phyloP scores from a whole-genome alignment of 2,113 vertebrate genomes.

The Cygnus buccinator region DNA sequence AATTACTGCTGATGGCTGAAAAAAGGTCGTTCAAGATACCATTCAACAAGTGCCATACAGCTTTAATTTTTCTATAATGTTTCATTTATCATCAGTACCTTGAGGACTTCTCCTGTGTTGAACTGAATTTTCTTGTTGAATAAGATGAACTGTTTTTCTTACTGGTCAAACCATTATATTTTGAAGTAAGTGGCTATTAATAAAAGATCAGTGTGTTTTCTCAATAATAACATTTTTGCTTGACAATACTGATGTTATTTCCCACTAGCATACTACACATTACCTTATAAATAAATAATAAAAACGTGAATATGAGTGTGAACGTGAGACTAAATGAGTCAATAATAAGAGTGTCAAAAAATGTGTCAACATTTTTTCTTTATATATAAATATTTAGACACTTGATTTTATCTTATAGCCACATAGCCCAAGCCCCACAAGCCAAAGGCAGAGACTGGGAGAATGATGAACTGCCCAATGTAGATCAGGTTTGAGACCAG shows the following conservation, averaged over 20 bases:
- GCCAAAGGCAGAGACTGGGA: too few species aligned
- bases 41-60: neutral
- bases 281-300: neutral
- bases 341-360: neutral
- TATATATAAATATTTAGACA: neutral
- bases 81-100: neutral
- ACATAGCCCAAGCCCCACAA: too few species aligned
- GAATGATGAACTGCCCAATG: too few species aligned
- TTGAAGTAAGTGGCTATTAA: neutral
- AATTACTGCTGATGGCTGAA: neutral
- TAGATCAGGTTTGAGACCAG: too few species aligned
- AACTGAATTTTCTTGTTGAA: neutral
- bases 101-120: neutral
- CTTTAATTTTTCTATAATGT: neutral
- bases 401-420: neutral
- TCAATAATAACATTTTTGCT: neutral
- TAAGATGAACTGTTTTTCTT: neutral
- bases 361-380: too few species aligned
- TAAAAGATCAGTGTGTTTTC: neutral
- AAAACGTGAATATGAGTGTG: neutral
- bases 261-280: rapidly evolving
- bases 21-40: neutral
- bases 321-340: neutral
- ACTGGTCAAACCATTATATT: neutral
- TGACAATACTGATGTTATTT: neutral